Evolutionary conservation across 2,888 invertebrate species (phyloP).

Genomic region (Polyommatus icarus): DNA sequence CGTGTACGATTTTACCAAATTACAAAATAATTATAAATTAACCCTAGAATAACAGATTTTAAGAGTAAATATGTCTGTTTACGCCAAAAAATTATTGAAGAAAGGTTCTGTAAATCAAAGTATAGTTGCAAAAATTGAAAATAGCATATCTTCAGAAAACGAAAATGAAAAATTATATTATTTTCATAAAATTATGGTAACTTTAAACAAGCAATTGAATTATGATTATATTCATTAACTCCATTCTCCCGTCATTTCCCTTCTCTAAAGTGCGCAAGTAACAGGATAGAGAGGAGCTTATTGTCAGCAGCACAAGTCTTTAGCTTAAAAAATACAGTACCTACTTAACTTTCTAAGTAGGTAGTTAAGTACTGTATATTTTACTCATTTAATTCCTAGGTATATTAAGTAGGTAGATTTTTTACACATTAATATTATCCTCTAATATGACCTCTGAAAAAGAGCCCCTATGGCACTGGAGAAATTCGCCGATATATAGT

Average conservation of each 20-base stretch:
- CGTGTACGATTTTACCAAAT: neutral
- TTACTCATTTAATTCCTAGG: too few relatives aligned
- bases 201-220: neutral
- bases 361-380: too few relatives aligned
- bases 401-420: too few relatives aligned
- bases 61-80: slow-evolving; percentile 51
- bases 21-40: neutral
- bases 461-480: too few relatives aligned
- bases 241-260: neutral
- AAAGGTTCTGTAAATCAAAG: slow-evolving; percentile 56
- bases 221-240: neutral
- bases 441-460: too few relatives aligned
- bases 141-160: slow-evolving; percentile 56
- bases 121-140: slow-evolving; percentile 58
- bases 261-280: neutral
- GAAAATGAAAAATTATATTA: slow-evolving; percentile 52
- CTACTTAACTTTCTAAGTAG: too few relatives aligned
- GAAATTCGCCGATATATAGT: too few relatives aligned
- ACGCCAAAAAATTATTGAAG: slow-evolving; percentile 89
- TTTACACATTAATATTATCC: too few relatives aligned
- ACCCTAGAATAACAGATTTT: neutral
- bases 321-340: too few relatives aligned
- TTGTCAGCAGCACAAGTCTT: too few relatives aligned
- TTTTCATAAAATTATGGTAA: slow-evolving; percentile 71
- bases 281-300: neutral